These are phyloP conservation scores for Empidonax traillii DNA, from an alignment of 2,113 vertebrate species.

Conservation along the genomic window DNA sequence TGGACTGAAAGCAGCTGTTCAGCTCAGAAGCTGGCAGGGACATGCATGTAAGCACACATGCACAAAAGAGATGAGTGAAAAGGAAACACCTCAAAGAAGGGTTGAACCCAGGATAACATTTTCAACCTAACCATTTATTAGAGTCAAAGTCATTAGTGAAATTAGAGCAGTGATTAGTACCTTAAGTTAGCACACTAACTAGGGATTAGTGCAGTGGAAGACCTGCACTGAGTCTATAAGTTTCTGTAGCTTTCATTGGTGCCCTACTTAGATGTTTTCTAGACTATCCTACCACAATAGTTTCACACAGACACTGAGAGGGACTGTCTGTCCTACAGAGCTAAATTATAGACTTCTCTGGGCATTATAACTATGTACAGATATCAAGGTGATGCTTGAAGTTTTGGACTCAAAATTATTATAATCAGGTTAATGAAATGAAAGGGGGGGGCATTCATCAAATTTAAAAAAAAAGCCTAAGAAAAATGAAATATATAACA, in stretches of 20 bases:
- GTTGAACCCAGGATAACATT: background rate
- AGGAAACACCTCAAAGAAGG: background rate
- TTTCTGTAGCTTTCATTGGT: background rate
- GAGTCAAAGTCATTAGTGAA: background rate
- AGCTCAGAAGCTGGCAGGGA: background rate
- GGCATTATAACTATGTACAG: background rate
- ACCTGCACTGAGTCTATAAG: background rate
- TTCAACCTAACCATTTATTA: background rate
- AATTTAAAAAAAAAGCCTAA: background rate
- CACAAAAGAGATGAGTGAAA: background rate
- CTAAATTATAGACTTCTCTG: background rate
- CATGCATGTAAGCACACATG: fast-evolving
- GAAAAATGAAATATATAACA: background rate
- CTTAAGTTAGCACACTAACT: too few species aligned
- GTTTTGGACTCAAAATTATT: background rate
- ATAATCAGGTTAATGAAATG: background rate
- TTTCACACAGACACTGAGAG: background rate
- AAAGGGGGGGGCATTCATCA: background rate
- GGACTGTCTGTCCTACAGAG: background rate
- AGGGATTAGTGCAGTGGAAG: background rate
- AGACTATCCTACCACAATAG: background rate
- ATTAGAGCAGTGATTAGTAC: background rate
- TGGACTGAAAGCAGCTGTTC: background rate
- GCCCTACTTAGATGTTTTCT: background rate
- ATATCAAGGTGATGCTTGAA: background rate